Evolutionary conservation across 2,113 vertebrate species (phyloP), one percentile per base, ranked within the genome.

Genomic region (Carassius gibelio): DNA sequence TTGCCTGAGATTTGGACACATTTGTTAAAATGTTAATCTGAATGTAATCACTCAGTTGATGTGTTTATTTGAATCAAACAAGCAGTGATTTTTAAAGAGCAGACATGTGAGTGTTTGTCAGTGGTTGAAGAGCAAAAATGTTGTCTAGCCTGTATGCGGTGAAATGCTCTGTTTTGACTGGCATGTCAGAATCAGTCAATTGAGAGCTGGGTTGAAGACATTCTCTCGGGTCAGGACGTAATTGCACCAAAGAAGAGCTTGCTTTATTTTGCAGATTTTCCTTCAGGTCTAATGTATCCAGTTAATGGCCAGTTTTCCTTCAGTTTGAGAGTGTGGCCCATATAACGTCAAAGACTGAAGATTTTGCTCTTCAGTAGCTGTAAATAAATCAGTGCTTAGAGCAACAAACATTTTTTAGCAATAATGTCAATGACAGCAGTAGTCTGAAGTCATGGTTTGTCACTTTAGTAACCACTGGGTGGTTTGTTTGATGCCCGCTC

Each of bases 141-240:
- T 34, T 21, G 81, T 83, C 19, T 38, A 72, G 34, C 81, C 81
- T 72, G 81, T 72, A 72, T 83, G 81, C 68, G 0, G 50, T 15
- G 81, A 72, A 55, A 71, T 36, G 80, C 23, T 82, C 26, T 82
- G 80, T 72, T 83, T 83, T 55, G 68, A 72, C 50, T 83, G 68
- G 34, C 66, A 83, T 42, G 81, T 57, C 81, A 59, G 30, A 72
- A 83, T 83, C 55, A 79, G 76, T 79, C 50, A 72, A 66, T 57
- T 57, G 34, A 72, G 76, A 61, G 19, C 76, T 14, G 55, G 55
- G 55, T 42, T 61, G 55, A 79, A 79, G 76, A 61, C 26, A 61
- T 79, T 61, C 19, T 79, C 34, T 61, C 17, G 55, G 76, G 55
- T 61, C 76, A 79, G 17, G 21, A 21, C 21, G 76, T 79, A 62